These are phyloP conservation scores for Ceratina calcarata DNA, from an alignment of 1,140 invertebrate genomes.

Conservation along the genomic window DNA sequence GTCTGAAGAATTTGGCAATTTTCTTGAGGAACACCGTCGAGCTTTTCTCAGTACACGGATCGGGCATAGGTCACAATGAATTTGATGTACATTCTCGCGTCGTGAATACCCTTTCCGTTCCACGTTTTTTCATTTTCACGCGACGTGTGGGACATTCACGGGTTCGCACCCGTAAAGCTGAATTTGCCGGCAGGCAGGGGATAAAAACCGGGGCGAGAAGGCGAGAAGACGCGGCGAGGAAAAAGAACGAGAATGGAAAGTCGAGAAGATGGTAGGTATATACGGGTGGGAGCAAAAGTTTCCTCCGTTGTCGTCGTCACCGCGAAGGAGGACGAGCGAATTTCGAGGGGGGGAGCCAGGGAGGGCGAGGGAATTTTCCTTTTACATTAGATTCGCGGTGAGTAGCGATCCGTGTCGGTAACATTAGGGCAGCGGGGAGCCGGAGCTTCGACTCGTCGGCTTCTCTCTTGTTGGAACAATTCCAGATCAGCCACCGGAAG, in stretches of 20 bases:
- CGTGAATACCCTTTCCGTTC: constrained; percentile 48
- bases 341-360: no score
- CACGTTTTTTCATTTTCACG: constrained; percentile 18
- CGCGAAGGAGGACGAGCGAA: constrained; percentile 36
- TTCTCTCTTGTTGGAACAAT: background rate
- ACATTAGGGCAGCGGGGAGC: constrained; percentile 41
- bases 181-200: constrained; percentile 56
- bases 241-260: constrained; percentile 42
- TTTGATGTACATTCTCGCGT: background rate
- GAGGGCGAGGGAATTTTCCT: constrained; percentile 48
- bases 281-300: constrained; percentile 49
- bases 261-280: constrained; percentile 8
- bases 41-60: no score
- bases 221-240: constrained; percentile 1
- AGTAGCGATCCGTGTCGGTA: constrained; percentile 55
- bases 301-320: constrained; percentile 33
- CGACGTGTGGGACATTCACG: constrained; percentile 48
- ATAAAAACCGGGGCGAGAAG: constrained; percentile 39
- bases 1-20: background rate
- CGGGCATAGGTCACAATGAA: no score
- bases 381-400: constrained; percentile 52
- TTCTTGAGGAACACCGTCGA: no score
- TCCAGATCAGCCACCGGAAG: background rate
- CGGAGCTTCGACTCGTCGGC: background rate
- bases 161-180: constrained; percentile 66